A percentile compares a stretch with the other conserved stretches of the same genome.
phyloP scores from a whole-genome alignment of 1,140 invertebrate species.

The Panagrolaimus sp. region DNA sequence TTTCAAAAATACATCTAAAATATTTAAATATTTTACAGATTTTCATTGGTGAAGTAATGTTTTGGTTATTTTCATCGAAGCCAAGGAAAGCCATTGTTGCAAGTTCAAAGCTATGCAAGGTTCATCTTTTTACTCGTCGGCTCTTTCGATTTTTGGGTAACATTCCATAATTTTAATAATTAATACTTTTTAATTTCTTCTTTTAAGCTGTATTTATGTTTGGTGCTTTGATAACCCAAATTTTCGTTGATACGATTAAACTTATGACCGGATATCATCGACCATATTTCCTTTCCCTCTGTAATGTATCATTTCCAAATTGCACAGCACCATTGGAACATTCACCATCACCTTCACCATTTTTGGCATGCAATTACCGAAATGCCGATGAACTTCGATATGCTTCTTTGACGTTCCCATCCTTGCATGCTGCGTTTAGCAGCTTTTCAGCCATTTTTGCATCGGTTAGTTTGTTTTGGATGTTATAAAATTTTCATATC shows the following conservation, averaged over 20 bases:
- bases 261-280: conserved; percentile 57
- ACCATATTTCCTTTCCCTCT: conserved; percentile 57
- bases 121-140: conserved; percentile 55
- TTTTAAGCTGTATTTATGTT: conserved; percentile 54
- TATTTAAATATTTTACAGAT: conserved; percentile 45
- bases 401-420: conserved; percentile 59
- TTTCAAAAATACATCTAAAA: background rate
- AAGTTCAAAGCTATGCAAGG: conserved; percentile 53
- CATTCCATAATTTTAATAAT: conserved; percentile 18
- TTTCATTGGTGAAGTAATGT: conserved; percentile 58
- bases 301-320: conserved; percentile 56
- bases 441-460: conserved; percentile 56
- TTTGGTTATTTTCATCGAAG: conserved; percentile 59
- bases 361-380: conserved; percentile 56
- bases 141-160: conserved; percentile 56
- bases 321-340: conserved; percentile 58
- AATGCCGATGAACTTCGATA: conserved; percentile 57
- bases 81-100: conserved; percentile 54
- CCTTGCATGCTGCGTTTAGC: conserved; percentile 58
- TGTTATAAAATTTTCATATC: background rate
- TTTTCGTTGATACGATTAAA: conserved; percentile 59
- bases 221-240: conserved; percentile 58
- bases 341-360: conserved; percentile 58
- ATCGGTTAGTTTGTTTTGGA: conserved; percentile 39
- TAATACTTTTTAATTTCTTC: background rate